These are phyloP conservation scores for Macrophya alboannulata DNA, from an alignment of 2,888 invertebrate genomes.

Conservation along the genomic window DNA sequence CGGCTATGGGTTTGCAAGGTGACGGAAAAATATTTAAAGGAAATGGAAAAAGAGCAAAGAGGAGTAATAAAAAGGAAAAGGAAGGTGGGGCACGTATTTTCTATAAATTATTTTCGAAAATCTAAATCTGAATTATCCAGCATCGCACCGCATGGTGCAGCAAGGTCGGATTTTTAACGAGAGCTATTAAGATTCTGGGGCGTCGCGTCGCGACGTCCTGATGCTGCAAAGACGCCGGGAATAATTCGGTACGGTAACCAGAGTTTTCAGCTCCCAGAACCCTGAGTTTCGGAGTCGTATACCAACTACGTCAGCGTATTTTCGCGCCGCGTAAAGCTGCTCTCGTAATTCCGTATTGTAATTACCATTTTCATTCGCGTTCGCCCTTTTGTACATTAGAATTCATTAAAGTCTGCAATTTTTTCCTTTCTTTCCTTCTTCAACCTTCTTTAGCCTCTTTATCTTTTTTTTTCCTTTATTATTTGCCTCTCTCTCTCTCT, in stretches of 20 bases:
- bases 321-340: slow-evolving; percentile 12
- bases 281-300: background rate
- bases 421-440: slow-evolving; percentile 7
- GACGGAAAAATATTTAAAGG: background rate
- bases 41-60: background rate
- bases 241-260: slow-evolving; percentile 17
- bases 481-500: background rate
- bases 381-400: slow-evolving; percentile 37
- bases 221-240: slow-evolving; percentile 8
- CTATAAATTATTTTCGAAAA: slow-evolving; percentile 19
- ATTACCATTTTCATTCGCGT: slow-evolving; percentile 51
- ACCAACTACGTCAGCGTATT: slow-evolving; percentile 35
- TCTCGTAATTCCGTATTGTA: slow-evolving; percentile 50
- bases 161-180: slow-evolving; percentile 38
- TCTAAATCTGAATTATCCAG: slow-evolving; percentile 26
- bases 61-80: background rate
- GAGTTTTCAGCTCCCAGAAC: background rate
- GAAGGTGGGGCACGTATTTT: slow-evolving; percentile 1
- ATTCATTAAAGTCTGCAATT: slow-evolving; percentile 47
- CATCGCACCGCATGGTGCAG: slow-evolving; percentile 1
- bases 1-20: background rate
- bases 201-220: slow-evolving; percentile 26
- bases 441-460: background rate
- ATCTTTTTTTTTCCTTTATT: background rate
- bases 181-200: slow-evolving; percentile 35